Conservation (phyloP, 2,797 vertebrate species). For the Enteromius afrohamiltoni region DNA sequence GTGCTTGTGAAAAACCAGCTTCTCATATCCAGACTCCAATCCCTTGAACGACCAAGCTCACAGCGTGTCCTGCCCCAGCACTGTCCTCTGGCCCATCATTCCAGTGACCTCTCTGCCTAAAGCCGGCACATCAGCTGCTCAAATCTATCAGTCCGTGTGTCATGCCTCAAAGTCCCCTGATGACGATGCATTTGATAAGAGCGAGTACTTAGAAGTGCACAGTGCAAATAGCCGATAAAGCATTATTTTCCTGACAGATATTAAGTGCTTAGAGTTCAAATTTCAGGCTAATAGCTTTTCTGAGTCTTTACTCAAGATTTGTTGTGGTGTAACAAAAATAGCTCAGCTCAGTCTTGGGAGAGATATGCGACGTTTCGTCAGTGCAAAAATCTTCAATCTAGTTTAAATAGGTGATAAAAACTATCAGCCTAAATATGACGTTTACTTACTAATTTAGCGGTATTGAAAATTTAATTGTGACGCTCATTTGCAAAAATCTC, state of each 20-base stretch:
- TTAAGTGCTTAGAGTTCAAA: slow-evolving; percentile 51
- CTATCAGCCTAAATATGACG: background rate
- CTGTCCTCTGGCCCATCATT: slow-evolving; percentile 45
- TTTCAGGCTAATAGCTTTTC: slow-evolving; percentile 50
- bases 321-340: slow-evolving; percentile 38
- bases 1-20: slow-evolving; percentile 17
- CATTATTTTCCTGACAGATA: slow-evolving; percentile 65
- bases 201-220: slow-evolving; percentile 60
- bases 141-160: slow-evolving; percentile 64
- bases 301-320: slow-evolving; percentile 33
- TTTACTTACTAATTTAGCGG: background rate
- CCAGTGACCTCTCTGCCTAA: slow-evolving; percentile 34
- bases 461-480: background rate
- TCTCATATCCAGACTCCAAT: slow-evolving; percentile 17
- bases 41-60: background rate
- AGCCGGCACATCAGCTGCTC: slow-evolving; percentile 57
- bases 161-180: slow-evolving; percentile 76
- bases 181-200: slow-evolving; percentile 72
- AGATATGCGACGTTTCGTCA: background rate
- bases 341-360: slow-evolving; percentile 11
- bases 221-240: slow-evolving; percentile 67
- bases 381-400: background rate
- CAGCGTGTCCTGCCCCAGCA: background rate
- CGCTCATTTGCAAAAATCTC: background rate
- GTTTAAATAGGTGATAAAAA: background rate